phyloP scores from a whole-genome alignment of 2,113 vertebrate genomes.

The Phaethon lepturus region DNA sequence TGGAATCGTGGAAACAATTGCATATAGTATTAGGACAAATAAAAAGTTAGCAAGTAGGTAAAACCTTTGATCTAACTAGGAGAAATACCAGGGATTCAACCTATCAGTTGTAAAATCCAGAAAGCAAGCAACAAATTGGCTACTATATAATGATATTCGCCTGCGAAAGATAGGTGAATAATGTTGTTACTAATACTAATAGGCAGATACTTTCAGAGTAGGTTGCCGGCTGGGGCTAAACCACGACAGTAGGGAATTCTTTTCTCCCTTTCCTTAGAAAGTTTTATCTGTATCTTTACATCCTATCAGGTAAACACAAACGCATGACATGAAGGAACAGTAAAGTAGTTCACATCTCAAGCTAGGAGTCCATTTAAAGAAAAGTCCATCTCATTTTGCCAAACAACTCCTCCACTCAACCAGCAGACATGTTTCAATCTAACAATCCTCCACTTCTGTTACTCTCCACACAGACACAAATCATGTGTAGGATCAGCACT shows the following conservation, averaged over 20 bases:
- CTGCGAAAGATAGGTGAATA: not conserved
- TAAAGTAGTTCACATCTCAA: not conserved
- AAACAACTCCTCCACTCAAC: not conserved
- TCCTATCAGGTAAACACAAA: not conserved
- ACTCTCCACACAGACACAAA: not conserved
- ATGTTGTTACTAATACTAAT: not conserved
- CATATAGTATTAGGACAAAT: not conserved
- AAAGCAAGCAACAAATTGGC: not conserved
- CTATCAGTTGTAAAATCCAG: not conserved
- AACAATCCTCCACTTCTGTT: not conserved
- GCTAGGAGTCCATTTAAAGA: not conserved
- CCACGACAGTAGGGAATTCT: not conserved
- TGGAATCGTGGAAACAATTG: not conserved
- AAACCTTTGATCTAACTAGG: not conserved
- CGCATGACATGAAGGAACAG: not conserved
- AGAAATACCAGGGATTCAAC: not conserved
- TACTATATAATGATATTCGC: not conserved
- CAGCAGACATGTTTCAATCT: not conserved
- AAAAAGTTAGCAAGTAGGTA: not conserved
- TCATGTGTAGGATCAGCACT: not conserved
- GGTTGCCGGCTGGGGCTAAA: too few species aligned
- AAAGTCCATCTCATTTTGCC: not conserved
- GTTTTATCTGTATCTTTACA: not conserved
- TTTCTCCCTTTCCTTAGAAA: not conserved
- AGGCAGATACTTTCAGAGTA: not conserved